Conservation (phyloP, 2,888 invertebrate species). For the Thysanoteuthis rhombus region DNA sequence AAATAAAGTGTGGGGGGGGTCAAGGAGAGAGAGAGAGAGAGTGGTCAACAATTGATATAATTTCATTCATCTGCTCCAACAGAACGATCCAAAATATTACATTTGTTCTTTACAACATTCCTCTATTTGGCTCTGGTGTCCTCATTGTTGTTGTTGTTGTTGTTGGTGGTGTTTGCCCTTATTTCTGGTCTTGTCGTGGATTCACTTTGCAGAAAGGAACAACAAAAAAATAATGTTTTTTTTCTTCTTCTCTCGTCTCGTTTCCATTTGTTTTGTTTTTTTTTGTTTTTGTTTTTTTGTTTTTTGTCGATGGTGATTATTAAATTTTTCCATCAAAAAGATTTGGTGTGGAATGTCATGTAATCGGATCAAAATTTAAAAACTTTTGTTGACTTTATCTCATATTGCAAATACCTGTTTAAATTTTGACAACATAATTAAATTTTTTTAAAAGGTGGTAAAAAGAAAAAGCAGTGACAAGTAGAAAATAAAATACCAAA, state of each 20-base stretch:
- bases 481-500: too few species aligned
- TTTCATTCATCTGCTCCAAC: not conserved
- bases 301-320: not conserved
- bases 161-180: not conserved
- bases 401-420: not conserved
- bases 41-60: not conserved
- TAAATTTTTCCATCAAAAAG: not conserved
- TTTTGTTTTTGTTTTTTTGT: not conserved
- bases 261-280: not conserved
- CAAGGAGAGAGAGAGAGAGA: not conserved
- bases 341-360: not conserved
- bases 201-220: not conserved
- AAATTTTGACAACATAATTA: not conserved
- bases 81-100: not conserved
- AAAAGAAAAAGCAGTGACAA: too few species aligned
- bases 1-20: not conserved
- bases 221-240: not conserved
- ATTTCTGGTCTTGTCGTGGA: not conserved
- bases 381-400: not conserved
- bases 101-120: not conserved
- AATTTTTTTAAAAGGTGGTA: not conserved
- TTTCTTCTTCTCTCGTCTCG: not conserved
- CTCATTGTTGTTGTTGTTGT: not conserved
- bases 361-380: not conserved
- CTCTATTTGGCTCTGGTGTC: not conserved